A percentile compares a stretch with the other conserved stretches of the same genome.
These are phyloP conservation scores for Temnopleurus reevesii DNA, from an alignment of 53 echinoderm and acorn worm species.

Conservation along the genomic window DNA sequence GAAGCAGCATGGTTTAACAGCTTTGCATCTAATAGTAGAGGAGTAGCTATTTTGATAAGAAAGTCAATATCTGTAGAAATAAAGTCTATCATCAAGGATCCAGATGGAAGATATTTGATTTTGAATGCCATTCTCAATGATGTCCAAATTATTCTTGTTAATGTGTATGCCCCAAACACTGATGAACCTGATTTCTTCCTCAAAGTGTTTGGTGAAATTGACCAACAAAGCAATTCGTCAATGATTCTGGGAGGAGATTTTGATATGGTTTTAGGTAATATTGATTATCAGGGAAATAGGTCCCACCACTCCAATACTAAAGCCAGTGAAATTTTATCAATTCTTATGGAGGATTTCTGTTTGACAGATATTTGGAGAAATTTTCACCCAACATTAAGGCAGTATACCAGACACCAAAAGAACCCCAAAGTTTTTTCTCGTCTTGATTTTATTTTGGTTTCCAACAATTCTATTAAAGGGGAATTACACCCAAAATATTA, in stretches of 20 bases:
- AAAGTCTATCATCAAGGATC: background rate
- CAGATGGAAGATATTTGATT: background rate
- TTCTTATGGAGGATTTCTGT: background rate
- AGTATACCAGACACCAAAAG: background rate
- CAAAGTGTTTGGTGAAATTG: slow-evolving; percentile 7
- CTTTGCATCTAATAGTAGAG: background rate
- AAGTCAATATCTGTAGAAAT: background rate
- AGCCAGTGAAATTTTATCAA: background rate
- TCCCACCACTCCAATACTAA: background rate
- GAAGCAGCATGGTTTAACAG: background rate
- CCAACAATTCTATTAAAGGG: too few species aligned
- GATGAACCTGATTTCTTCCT: background rate
- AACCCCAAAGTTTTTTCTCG: too few species aligned
- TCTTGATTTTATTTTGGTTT: too few species aligned
- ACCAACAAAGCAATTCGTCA: background rate
- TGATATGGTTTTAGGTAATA: background rate
- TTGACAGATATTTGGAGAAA: slow-evolving; percentile 2
- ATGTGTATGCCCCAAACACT: background rate
- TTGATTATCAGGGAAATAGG: slow-evolving; percentile 7
- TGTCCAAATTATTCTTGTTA: background rate
- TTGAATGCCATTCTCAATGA: background rate
- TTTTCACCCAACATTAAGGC: background rate
- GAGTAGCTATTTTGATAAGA: background rate
- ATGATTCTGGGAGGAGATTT: background rate
- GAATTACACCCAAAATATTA: too few species aligned